Base-by-base conservation (phyloP, 2,888 invertebrate species). In the Lydus trimaculatus region DNA sequence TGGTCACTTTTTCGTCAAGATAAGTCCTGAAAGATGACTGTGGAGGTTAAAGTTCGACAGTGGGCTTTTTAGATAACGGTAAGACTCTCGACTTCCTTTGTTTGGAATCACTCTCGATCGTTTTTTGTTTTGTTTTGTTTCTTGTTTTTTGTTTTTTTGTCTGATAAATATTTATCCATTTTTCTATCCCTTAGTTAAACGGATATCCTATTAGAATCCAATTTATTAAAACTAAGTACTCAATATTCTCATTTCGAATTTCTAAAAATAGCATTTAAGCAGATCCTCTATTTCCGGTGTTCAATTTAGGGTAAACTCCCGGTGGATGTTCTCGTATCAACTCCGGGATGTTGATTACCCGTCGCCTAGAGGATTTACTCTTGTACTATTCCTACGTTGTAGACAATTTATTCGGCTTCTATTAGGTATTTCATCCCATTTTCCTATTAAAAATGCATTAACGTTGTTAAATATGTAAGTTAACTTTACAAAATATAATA, bases 11-110 rank as follows among this genome's bases (percentile, higher is more conserved):
- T 73, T 78, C 76, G 77, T 78, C 77, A 72, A 80, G 71, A 71
- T 71, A 71, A 71, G 68, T 33, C 61, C 65, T 71, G 68, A 71
- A 71, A 71, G 71, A 71, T 82, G 83, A 81, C 81, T 80, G 75
- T 74, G 62, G 73, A 75, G 80, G 81, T 75, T 76, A 75, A 73
- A 79, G 79, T 76, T 81, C 81, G 76, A 78, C 78, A 73, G 77
- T 74, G 71, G 76, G 78, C 80, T 81, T 80, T 79, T 80, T 68
- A 68, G 65, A 71, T 71, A 71, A 71, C 68, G 71, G 66, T 71
- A 68, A 71, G 25, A 25, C 25, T 56, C 6, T 52, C 52, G 23
- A 11, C 2, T 52, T 15, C 15, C 25, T 56, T 56, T 56, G 56
- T 56, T 56, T 23, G 56, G 7, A 15, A 56, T 15, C 15, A 28